These are phyloP conservation scores for Cynoglossus semilaevis DNA, from an alignment of 2,113 vertebrate species.

Conservation along the genomic window DNA sequence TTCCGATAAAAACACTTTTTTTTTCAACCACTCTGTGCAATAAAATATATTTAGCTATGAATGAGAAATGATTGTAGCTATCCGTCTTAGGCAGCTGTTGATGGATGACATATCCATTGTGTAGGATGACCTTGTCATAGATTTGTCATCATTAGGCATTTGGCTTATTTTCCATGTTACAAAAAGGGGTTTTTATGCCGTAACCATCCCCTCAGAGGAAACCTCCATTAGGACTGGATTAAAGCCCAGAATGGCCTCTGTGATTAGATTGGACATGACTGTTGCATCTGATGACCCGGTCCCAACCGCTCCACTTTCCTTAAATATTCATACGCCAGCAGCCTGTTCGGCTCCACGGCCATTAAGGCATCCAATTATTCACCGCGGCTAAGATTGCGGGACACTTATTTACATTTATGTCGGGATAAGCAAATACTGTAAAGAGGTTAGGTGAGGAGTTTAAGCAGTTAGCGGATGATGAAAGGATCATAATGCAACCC, in stretches of 20 bases:
- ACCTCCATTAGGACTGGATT: slow-evolving; percentile 51
- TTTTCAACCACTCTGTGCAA: no score
- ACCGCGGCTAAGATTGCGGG: slow-evolving; percentile 43
- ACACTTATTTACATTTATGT: slow-evolving; percentile 72
- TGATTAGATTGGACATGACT: slow-evolving; percentile 59
- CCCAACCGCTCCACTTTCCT: slow-evolving; percentile 11
- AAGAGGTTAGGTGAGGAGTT: slow-evolving; percentile 40
- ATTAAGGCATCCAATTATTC: slow-evolving; percentile 68
- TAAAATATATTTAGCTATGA: no score
- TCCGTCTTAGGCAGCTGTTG: not conserved
- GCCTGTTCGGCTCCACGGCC: slow-evolving; percentile 24
- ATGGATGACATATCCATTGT: slow-evolving; percentile 3
- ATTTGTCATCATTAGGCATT: slow-evolving; percentile 19
- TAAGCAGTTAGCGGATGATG: slow-evolving; percentile 65
- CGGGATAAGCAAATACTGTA: slow-evolving; percentile 33
- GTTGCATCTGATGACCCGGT: slow-evolving; percentile 27
- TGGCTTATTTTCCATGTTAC: slow-evolving; percentile 24
- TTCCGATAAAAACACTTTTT: no score
- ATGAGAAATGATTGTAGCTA: no score
- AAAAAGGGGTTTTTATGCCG: slow-evolving; percentile 49
- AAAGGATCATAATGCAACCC: slow-evolving; percentile 51
- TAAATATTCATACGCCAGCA: slow-evolving; percentile 50
- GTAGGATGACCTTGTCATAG: slow-evolving; percentile 7
- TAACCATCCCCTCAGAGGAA: slow-evolving; percentile 32
- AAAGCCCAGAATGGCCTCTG: slow-evolving; percentile 29